Percentiles rank a stretch among this genome's conserved stretches.
phyloP scores from a whole-genome alignment of 2,113 vertebrate genomes.

The Rhea americana region DNA sequence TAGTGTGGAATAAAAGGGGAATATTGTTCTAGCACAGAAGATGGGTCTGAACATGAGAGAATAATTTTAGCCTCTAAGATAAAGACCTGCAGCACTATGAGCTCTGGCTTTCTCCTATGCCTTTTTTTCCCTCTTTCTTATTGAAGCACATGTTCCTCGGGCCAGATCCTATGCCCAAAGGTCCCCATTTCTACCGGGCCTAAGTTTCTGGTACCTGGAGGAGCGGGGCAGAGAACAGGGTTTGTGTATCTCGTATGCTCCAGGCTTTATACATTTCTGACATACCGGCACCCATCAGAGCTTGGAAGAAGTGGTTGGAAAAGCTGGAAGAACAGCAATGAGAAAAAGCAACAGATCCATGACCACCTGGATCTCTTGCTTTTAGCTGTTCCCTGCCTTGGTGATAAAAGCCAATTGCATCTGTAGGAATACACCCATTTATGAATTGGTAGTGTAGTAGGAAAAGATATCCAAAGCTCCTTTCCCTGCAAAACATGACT shows the following conservation, averaged over 20 bases:
- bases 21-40: background rate
- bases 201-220: background rate
- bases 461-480: background rate
- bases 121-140: background rate
- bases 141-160: background rate
- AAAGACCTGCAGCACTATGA: background rate
- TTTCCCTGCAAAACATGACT: fast-evolving
- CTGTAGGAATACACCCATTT: background rate
- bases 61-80: background rate
- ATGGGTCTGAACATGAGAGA: background rate
- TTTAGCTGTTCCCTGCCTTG: background rate
- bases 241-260: background rate
- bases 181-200: background rate
- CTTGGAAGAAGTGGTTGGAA: background rate
- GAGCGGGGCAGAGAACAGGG: background rate
- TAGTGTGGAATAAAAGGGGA: background rate
- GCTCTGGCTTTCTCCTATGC: background rate
- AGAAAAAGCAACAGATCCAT: background rate
- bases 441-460: background rate
- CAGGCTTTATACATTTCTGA: background rate
- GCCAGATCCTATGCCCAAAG: background rate
- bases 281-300: background rate
- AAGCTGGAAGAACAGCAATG: background rate
- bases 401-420: background rate
- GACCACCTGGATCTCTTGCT: background rate